A percentile compares a stretch with the other conserved stretches of the same genome.
phyloP scores from a whole-genome alignment of 2,888 invertebrate species.

The Eumacrocentrus americanus region DNA sequence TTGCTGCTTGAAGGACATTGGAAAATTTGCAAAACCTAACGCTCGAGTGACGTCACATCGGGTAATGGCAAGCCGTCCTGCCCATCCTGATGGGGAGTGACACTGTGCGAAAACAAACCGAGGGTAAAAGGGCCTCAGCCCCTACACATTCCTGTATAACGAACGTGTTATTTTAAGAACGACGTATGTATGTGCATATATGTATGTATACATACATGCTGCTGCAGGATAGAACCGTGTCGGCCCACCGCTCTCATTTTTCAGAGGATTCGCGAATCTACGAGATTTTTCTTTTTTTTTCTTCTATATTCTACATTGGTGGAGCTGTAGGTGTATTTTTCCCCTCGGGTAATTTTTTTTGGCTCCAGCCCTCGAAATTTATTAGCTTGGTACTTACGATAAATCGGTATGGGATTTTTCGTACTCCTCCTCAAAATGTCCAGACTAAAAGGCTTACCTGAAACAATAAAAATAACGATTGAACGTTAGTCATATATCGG shows the following conservation, averaged over 20 bases:
- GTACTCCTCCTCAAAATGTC: slow-evolving; percentile 10
- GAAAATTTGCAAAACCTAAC: too few species aligned
- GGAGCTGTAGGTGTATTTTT: slow-evolving; percentile 1
- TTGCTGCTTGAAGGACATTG: background rate
- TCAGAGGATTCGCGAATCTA: slow-evolving; percentile 10
- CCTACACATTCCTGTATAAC: too few species aligned
- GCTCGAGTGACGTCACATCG: too few species aligned
- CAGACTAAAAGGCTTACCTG: slow-evolving; percentile 37
- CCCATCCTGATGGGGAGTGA: too few species aligned
- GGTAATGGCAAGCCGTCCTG: too few species aligned
- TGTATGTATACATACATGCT: background rate
- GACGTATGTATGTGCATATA: background rate
- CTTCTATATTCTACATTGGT: background rate
- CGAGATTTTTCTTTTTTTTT: background rate
- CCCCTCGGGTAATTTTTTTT: background rate
- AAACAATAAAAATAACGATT: slow-evolving; percentile 26
- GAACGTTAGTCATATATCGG: slow-evolving; percentile 1
- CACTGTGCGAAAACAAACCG: too few species aligned
- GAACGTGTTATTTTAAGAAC: too few species aligned
- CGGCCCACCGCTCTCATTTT: slow-evolving; percentile 15
- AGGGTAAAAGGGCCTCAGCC: too few species aligned
- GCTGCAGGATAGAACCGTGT: background rate
- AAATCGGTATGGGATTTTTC: slow-evolving; percentile 16
- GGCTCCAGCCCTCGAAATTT: slow-evolving; percentile 21
- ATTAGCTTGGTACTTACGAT: slow-evolving; percentile 32